Base-by-base conservation (phyloP, 2,113 vertebrate genomes). In the Ceyx margarethae region DNA sequence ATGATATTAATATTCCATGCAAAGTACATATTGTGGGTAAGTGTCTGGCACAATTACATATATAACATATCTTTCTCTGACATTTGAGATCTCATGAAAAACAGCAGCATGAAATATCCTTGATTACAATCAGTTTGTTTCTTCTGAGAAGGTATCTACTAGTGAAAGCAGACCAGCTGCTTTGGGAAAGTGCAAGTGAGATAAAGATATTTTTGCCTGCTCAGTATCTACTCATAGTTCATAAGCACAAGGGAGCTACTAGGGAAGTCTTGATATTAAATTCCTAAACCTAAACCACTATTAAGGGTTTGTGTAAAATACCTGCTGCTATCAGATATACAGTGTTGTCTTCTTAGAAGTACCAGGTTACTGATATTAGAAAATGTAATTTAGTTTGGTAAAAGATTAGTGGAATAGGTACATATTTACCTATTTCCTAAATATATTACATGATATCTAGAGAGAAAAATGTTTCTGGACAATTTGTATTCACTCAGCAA, bases 1-100 rank as follows among this genome's bases (percentile, higher is more conserved):
- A 99, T 87, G 96, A 98, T 53, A 95, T 98, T 67, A 98, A 98
- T 83, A 98, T 99, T 92, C 96, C 97, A 65, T 98, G 98, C 93
- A 99, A 98, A 98, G 87, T 99, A 50, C 98, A 98, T 65, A 97
- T 99, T 81, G 98, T 99, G 87, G 99, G 99, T 99, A 97, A 98
- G 97, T 97, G 79, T 19, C 50, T 40, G 8, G 16, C 58, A 53
- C 46, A 26, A 48, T 29, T 35, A 83, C 4, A 28, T 2, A 19
- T 3, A 9, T 10, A 81, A 20, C 33, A 15, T n/a, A 37, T 15
- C 26, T 67, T 75, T 82, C 22, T 65, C 64, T 58, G 42, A 33
- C 31, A 20, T 66, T 10, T 73, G 26, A 26, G 84, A 68, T 37
- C 35, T 37, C 37, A 37, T 11, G 37, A 37, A 37, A 37, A 76